These are phyloP conservation scores for Tetrapedia diversipes DNA, from an alignment of 2,888 invertebrate genomes.

Conservation along the genomic window DNA sequence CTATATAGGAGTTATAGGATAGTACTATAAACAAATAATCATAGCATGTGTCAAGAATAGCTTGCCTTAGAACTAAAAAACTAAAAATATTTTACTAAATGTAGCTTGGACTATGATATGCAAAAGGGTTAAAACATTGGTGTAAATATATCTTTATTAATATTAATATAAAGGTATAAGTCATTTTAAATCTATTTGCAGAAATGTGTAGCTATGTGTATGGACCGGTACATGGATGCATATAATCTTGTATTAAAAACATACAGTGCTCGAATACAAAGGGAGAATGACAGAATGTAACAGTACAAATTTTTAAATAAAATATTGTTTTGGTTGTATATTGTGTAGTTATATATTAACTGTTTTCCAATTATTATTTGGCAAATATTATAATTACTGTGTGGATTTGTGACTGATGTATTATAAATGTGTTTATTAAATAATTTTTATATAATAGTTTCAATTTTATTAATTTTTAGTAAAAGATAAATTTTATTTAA, in stretches of 20 bases:
- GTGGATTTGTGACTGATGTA: slow-evolving; percentile 17
- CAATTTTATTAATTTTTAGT: slow-evolving; percentile 1
- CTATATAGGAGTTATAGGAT: no score
- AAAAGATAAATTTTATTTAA: slow-evolving; percentile 5
- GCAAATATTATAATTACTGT: slow-evolving; percentile 1
- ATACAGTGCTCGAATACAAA: slow-evolving; percentile 92
- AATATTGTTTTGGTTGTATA: slow-evolving; percentile 68
- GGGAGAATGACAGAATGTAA: slow-evolving; percentile 89
- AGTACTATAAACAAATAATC: background rate
- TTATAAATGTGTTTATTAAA: slow-evolving; percentile 27
- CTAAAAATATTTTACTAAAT: no score
- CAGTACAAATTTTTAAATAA: slow-evolving; percentile 70
- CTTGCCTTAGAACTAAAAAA: no score
- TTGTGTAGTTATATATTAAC: slow-evolving; percentile 49
- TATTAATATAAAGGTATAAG: background rate
- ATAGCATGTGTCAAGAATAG: background rate
- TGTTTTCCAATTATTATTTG: slow-evolving; percentile 32
- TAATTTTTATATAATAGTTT: slow-evolving; percentile 38
- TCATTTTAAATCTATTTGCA: slow-evolving; percentile 83
- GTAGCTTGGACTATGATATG: no score
- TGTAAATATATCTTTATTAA: background rate
- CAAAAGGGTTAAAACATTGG: background rate
- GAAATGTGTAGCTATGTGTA: slow-evolving; percentile 99
- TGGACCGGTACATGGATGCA: slow-evolving; percentile 99
- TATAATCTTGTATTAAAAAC: slow-evolving; percentile 96